Conservation (phyloP, 2,797 vertebrate genomes). For the Chanos chanos region DNA sequence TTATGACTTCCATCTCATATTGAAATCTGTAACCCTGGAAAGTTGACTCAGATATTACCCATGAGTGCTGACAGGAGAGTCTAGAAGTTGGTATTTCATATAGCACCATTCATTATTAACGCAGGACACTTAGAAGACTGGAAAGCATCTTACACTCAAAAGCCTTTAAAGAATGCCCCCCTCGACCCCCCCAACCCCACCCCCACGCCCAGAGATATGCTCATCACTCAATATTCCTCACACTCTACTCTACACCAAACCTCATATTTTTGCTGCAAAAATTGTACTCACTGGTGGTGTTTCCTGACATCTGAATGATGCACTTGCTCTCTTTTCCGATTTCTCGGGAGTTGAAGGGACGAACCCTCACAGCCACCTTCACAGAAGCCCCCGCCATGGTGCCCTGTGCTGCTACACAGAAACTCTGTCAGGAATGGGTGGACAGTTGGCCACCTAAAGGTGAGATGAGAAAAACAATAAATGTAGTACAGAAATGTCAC, state of each 20-base stretch:
- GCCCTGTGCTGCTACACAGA: too few species aligned
- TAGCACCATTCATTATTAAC: constrained; percentile 27
- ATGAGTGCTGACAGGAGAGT: constrained; percentile 1
- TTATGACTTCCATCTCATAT: background rate
- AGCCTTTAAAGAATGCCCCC: background rate
- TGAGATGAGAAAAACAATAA: too few species aligned
- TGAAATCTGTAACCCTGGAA: background rate
- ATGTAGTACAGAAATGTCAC: too few species aligned
- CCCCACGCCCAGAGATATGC: too few species aligned
- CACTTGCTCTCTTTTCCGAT: constrained; percentile 93
- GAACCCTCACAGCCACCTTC: constrained; percentile 95
- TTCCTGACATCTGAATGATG: constrained; percentile 97
- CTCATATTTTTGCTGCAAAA: too few species aligned
- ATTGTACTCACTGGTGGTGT: constrained; percentile 92
- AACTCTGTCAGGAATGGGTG: too few species aligned
- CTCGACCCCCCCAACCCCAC: too few species aligned
- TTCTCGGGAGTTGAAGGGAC: constrained; percentile 97
- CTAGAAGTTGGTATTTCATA: constrained; percentile 35
- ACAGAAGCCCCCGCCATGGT: constrained; percentile 91
- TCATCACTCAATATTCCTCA: too few species aligned
- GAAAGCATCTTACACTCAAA: background rate
- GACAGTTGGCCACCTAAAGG: too few species aligned
- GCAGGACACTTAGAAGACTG: constrained; percentile 4
- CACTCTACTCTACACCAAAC: too few species aligned
- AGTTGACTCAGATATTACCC: background rate